Evolutionary conservation across 1,140 invertebrate species (phyloP), one percentile per base, ranked within the genome.

Genomic region (Caenorhabditis tropicalis): DNA sequence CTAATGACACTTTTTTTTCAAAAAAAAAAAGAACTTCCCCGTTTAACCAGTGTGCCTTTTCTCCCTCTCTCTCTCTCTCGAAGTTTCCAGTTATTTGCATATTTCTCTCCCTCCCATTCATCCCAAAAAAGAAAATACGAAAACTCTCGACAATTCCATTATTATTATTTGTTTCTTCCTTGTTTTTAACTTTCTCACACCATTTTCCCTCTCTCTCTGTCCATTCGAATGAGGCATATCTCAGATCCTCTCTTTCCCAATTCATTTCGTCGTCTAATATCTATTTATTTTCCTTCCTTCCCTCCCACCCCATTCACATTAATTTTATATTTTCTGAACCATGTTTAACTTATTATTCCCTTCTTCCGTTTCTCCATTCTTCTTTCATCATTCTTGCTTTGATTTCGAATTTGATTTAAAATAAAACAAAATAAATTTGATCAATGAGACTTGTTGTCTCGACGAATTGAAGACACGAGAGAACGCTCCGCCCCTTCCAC

Each of bases 401-500:
- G 65, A 74, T 24, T 33, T 65, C 31, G 16, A 36, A 16, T 65
- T 36, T 36, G 16, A 65, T 65, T 74, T 74, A 74, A n/a, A n/a
- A n/a, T n/a, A n/a, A n/a, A n/a, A n/a, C n/a, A n/a, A n/a, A n/a
- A 74, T 74, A 74, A 74, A 74, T 74, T 74, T 74, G 65, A 74
- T 43, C 65, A 74, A 43, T 43, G 36, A 74, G n/a, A 74, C 21
- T 33, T 36, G 27, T 10, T n/a, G n/a, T 33, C 19, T 33, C 10
- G 36, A n/a, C 65, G 60, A 70, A 70, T 60, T 27, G 27, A 60
- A 36, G 31, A 70, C 60, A 33, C 2, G 60, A n/a, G n/a, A n/a
- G 60, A 70, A 70, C 60, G 60, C 60, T 27, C 53, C 60, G 56
- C 58, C 53, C 53, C 58, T 43, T 43, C 39, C 39, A 6, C 12